Percentiles rank a stretch among this genome's conserved stretches.
phyloP scores from a whole-genome alignment of 2,888 invertebrate species.

The Tholera decimalis region DNA sequence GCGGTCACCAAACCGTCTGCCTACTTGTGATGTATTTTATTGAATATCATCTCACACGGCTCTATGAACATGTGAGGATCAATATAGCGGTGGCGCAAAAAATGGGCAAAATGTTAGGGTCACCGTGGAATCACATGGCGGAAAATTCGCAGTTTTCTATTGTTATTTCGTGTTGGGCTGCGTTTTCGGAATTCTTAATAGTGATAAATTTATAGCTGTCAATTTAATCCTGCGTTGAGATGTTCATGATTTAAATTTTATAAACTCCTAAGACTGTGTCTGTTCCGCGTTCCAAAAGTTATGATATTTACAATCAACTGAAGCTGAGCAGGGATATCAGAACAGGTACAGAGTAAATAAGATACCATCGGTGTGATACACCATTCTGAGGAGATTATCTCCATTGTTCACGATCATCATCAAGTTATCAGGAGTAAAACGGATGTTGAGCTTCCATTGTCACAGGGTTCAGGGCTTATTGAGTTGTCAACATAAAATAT shows the following conservation, averaged over 20 bases:
- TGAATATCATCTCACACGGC: slow-evolving; percentile 86
- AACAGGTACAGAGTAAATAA: slow-evolving; percentile 44
- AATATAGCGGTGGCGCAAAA: slow-evolving; percentile 71
- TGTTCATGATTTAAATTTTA: neutral
- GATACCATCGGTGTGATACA: slow-evolving; percentile 60
- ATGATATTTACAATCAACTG: neutral
- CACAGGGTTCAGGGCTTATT: slow-evolving; percentile 65
- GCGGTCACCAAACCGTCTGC: slow-evolving; percentile 80
- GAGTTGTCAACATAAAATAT: slow-evolving; percentile 66
- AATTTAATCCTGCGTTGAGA: slow-evolving; percentile 7
- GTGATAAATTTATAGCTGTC: slow-evolving; percentile 1
- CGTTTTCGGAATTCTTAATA: neutral
- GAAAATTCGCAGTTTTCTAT: slow-evolving; percentile 50
- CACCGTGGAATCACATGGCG: slow-evolving; percentile 55
- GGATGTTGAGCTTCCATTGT: slow-evolving; percentile 68
- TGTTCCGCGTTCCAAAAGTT: neutral
- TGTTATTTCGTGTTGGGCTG: slow-evolving; percentile 13
- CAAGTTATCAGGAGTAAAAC: slow-evolving; percentile 73
- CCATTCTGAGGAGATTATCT: slow-evolving; percentile 67
- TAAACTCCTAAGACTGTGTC: rapidly evolving
- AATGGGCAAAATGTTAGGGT: slow-evolving; percentile 66
- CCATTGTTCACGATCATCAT: slow-evolving; percentile 72
- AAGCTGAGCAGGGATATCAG: slow-evolving; percentile 3
- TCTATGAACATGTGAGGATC: slow-evolving; percentile 85
- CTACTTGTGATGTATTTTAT: slow-evolving; percentile 86